Conservation (phyloP, 1,140 invertebrate species). For the Aphidius ervi region DNA sequence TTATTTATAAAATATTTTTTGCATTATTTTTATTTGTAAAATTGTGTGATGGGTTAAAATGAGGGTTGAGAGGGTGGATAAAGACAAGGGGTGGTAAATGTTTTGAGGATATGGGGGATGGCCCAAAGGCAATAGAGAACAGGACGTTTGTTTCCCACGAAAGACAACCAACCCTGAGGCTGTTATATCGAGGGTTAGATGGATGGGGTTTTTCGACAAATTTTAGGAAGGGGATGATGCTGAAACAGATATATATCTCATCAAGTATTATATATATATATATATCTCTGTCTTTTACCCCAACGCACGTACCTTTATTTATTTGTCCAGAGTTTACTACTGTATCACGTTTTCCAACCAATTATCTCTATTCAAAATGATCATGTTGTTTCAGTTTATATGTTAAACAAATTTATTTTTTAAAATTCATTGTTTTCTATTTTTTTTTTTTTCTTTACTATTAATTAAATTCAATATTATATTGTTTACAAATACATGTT, state of each 20-base stretch:
- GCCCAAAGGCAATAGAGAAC: constrained; percentile 28
- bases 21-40: not conserved
- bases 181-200: constrained; percentile 18
- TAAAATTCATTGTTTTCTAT: too few species aligned
- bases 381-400: constrained; percentile 9
- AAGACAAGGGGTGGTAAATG: constrained; percentile 7
- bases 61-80: not conserved
- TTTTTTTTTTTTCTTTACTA: too few species aligned
- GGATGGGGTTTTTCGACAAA: constrained; percentile 5
- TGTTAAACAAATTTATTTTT: not conserved
- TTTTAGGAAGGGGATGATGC: too few species aligned
- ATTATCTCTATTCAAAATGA: constrained; percentile 29
- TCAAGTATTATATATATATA: not conserved
- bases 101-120: constrained; percentile 21
- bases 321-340: constrained; percentile 14
- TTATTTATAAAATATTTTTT: constrained; percentile 3
- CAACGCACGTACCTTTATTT: not conserved
- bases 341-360: constrained; percentile 29
- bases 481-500: too few species aligned
- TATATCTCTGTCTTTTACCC: not conserved
- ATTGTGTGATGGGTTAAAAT: too few species aligned
- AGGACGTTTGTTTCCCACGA: constrained; percentile 29
- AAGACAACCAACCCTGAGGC: constrained; percentile 24
- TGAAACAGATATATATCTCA: constrained; percentile 9
- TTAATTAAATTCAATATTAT: too few species aligned